These are phyloP conservation scores for Lycophotia porphyrea DNA, from an alignment of 2,888 invertebrate species.

Conservation along the genomic window DNA sequence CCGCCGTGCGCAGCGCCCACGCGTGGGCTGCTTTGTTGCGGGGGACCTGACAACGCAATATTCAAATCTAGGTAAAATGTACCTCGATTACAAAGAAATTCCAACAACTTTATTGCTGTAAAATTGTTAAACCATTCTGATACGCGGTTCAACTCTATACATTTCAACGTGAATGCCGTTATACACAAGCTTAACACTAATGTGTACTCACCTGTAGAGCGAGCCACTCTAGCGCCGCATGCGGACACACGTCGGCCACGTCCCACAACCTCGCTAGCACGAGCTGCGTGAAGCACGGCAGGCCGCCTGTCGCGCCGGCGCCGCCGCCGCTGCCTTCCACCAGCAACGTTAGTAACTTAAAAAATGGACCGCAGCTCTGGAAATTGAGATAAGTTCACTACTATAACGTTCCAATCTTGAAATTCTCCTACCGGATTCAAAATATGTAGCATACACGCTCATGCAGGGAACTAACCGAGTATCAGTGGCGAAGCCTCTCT, in stretches of 20 bases:
- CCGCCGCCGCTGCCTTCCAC: slow-evolving; percentile 94
- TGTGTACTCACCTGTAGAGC: slow-evolving; percentile 91
- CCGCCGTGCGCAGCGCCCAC: slow-evolving; percentile 97
- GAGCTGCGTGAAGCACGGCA: slow-evolving; percentile 97
- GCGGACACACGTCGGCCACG: slow-evolving; percentile 96
- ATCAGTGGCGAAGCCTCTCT: neutral
- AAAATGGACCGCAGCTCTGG: slow-evolving; percentile 96
- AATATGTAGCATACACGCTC: neutral
- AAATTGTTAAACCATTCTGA: too few relatives aligned
- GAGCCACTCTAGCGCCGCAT: slow-evolving; percentile 97
- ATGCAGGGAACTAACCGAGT: neutral
- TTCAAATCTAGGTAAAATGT: neutral
- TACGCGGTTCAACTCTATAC: neutral
- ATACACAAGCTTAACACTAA: neutral
- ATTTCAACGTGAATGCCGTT: neutral
- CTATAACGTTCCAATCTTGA: neutral
- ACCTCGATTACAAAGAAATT: neutral
- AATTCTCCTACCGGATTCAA: neutral
- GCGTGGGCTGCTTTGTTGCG: slow-evolving; percentile 97
- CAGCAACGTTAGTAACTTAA: slow-evolving; percentile 96
- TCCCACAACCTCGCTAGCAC: slow-evolving; percentile 97
- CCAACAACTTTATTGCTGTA: too few relatives aligned
- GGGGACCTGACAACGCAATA: slow-evolving; percentile 88
- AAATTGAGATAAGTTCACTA: slow-evolving; percentile 48
- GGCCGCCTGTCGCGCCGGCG: slow-evolving; percentile 91